Evolutionary conservation across 2,797 vertebrate genomes (phyloP).

Genomic region (Miichthys miiuy): DNA sequence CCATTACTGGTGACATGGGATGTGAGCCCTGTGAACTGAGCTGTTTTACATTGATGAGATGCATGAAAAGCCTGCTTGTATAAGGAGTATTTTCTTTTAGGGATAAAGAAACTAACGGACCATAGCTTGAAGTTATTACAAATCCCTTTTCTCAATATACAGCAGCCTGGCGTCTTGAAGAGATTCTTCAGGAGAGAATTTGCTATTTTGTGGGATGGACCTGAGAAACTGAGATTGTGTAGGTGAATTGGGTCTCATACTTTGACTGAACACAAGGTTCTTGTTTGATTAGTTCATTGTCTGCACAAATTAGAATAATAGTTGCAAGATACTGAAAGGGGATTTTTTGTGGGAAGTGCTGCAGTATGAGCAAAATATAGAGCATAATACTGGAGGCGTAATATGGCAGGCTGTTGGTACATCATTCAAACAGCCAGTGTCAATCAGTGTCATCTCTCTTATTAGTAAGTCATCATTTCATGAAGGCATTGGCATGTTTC

Average conservation of each 20-base stretch:
- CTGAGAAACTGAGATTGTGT: not conserved
- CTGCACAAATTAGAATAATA: not conserved
- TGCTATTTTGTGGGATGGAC: not conserved
- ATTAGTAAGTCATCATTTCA: constrained; percentile 15
- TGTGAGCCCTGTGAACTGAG: not conserved
- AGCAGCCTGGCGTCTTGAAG: too few species aligned
- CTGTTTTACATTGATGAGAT: not conserved
- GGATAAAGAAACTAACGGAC: not conserved
- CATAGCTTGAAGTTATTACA: too few species aligned
- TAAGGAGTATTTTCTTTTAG: not conserved
- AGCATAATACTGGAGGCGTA: constrained; percentile 24
- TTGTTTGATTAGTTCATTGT: not conserved
- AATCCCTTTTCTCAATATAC: too few species aligned
- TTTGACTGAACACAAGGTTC: not conserved
- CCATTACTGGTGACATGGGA: not conserved
- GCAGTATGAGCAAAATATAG: not conserved
- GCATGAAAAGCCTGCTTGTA: not conserved
- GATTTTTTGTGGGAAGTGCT: not conserved
- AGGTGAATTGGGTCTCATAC: not conserved
- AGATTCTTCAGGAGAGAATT: not conserved
- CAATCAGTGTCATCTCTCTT: constrained; percentile 37
- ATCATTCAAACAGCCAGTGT: constrained; percentile 18
- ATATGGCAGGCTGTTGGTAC: constrained; percentile 30
- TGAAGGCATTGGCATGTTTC: not conserved
- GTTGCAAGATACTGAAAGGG: not conserved